Percentiles rank a stretch among this genome's conserved stretches.
Conservation (phyloP, 2,113 vertebrate genomes). For the Bothrops jararaca region DNA sequence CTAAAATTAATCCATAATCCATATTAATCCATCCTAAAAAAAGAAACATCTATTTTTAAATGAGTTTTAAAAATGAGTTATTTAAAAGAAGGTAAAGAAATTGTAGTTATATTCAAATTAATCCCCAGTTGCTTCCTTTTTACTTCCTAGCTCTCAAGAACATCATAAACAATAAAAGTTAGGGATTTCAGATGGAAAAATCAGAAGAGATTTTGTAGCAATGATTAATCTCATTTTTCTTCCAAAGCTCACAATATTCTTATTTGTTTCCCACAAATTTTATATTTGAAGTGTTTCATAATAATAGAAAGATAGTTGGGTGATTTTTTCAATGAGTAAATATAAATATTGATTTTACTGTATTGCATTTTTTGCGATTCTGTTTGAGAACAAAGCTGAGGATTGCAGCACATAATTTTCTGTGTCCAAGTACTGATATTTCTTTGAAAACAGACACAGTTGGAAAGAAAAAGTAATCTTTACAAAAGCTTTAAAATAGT, state of each 20-base stretch:
- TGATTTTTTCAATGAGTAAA: constrained; percentile 23
- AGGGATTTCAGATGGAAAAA: constrained; percentile 19
- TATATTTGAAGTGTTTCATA: constrained; percentile 14
- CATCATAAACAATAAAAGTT: constrained; percentile 11
- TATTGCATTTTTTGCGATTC: not conserved
- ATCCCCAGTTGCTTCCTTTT: not conserved
- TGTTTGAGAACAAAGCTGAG: not conserved
- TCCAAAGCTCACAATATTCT: constrained; percentile 5
- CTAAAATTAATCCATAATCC: no score
- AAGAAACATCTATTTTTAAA: not conserved
- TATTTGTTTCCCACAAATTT: constrained; percentile 31
- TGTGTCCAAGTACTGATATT: constrained; percentile 1
- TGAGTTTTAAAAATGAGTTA: not conserved
- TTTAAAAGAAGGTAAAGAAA: not conserved
- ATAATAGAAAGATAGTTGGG: not conserved
- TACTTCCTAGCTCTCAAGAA: not conserved
- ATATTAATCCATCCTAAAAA: not conserved
- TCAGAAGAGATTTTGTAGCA: constrained; percentile 25
- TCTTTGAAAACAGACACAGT: constrained; percentile 39
- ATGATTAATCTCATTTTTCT: constrained; percentile 36
- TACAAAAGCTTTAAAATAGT: constrained; percentile 17
- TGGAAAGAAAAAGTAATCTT: not conserved
- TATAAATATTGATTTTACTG: constrained; percentile 11
- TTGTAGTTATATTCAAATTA: not conserved
- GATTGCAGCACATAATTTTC: not conserved